These are phyloP conservation scores for Drosophila vallismaia DNA, from an alignment of 2,888 invertebrate genomes.

Conservation along the genomic window DNA sequence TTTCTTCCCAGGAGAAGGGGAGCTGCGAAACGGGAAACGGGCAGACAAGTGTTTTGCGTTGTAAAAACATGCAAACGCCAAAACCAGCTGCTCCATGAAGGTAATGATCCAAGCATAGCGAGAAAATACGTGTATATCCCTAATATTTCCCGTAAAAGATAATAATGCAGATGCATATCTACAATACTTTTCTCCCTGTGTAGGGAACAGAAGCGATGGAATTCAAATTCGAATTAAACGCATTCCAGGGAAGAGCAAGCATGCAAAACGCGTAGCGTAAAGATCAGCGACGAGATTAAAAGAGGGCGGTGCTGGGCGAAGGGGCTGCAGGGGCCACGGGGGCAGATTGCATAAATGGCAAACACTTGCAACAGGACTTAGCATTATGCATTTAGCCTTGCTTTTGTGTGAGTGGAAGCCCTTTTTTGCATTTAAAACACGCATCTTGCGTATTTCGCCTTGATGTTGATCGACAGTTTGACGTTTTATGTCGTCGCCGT, in stretches of 20 bases:
- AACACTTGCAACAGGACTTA: constrained; percentile 37
- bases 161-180: no score
- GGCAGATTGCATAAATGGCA: constrained; percentile 67
- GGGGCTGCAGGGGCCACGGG: neutral
- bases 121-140: constrained; percentile 26
- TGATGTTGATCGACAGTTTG: constrained; percentile 82
- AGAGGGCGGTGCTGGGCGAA: constrained; percentile 17
- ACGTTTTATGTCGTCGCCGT: constrained; percentile 79
- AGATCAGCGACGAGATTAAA: constrained; percentile 72
- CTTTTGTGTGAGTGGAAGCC: constrained; percentile 30
- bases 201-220: constrained; percentile 50
- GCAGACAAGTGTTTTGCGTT: constrained; percentile 73
- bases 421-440: constrained; percentile 70
- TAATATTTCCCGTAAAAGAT: neutral
- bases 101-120: constrained; percentile 49
- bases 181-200: constrained; percentile 7
- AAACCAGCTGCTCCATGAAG: constrained; percentile 30
- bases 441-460: constrained; percentile 75
- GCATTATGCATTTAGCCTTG: constrained; percentile 14
- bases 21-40: constrained; percentile 21
- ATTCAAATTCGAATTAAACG: constrained; percentile 75
- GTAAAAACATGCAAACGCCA: constrained; percentile 69
- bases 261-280: constrained; percentile 69
- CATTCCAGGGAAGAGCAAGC: constrained; percentile 73
- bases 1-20: constrained; percentile 54